These are phyloP conservation scores for Reinhardtius hippoglossoides DNA, from an alignment of 2,113 vertebrate genomes.

Conservation along the genomic window DNA sequence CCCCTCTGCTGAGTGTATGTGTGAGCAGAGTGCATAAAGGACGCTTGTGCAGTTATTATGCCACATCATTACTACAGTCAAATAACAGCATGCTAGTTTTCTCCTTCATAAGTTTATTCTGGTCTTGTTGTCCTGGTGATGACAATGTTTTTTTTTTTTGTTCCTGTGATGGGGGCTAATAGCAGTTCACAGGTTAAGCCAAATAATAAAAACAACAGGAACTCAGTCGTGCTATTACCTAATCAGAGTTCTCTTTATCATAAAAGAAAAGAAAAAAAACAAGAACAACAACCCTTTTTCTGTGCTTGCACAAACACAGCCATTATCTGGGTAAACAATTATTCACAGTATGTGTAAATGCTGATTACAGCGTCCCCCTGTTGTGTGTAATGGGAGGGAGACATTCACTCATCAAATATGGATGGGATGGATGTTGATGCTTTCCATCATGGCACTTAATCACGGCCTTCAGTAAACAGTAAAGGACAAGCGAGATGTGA, in stretches of 20 bases:
- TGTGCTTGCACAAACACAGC: slow-evolving; percentile 63
- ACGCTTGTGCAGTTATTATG: not conserved
- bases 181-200: slow-evolving; percentile 22
- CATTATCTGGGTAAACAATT: slow-evolving; percentile 75
- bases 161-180: slow-evolving; percentile 19
- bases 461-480: slow-evolving; percentile 61
- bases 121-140: not conserved
- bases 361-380: slow-evolving; percentile 76
- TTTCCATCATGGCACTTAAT: slow-evolving; percentile 71
- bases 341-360: slow-evolving; percentile 72
- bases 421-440: slow-evolving; percentile 74
- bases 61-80: not conserved
- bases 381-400: slow-evolving; percentile 67
- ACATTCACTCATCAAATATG: slow-evolving; percentile 78
- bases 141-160: not conserved
- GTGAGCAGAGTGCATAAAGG: not conserved
- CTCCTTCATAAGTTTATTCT: not conserved
- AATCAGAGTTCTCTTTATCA: slow-evolving; percentile 68
- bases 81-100: not conserved
- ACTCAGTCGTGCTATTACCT: slow-evolving; percentile 60
- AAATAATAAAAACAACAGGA: slow-evolving; percentile 42
- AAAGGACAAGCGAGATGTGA: slow-evolving; percentile 36
- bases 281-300: slow-evolving; percentile 36
- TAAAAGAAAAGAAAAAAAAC: slow-evolving; percentile 16
- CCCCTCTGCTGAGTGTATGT: slow-evolving; percentile 1